These are phyloP conservation scores for Poeciliopsis paucimaculata DNA, from an alignment of 2,797 vertebrate species.

Conservation along the genomic window DNA sequence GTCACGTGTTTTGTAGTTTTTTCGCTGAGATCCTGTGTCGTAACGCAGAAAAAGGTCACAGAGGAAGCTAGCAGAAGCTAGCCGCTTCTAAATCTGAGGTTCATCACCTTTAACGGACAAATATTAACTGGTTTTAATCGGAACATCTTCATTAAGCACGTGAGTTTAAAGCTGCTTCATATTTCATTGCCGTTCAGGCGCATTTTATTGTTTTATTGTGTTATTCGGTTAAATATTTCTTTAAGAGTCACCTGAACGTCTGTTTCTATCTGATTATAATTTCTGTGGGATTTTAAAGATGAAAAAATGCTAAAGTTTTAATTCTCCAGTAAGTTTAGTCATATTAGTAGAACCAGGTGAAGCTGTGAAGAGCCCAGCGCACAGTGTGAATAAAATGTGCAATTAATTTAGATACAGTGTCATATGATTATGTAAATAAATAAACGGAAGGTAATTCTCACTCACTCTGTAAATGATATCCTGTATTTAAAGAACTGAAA, in stretches of 20 bases:
- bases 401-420: no score
- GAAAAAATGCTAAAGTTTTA: neutral
- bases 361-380: neutral
- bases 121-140: neutral
- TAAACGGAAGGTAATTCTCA: no score
- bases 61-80: neutral
- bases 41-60: constrained; percentile 11
- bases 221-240: neutral
- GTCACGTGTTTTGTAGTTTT: constrained; percentile 24
- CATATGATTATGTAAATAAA: no score
- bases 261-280: neutral
- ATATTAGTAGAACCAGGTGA: neutral
- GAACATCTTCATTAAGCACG: neutral
- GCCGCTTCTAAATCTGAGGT: no score
- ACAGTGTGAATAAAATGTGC: no score
- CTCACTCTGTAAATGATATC: no score
- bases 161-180: neutral
- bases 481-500: neutral
- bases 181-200: neutral
- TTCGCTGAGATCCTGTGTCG: neutral
- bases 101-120: neutral
- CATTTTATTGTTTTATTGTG: neutral
- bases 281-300: neutral
- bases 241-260: neutral
- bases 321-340: neutral